Percentiles rank a stretch among this genome's conserved stretches.
These are phyloP conservation scores for Chelonus insularis DNA, from an alignment of 1,140 invertebrate species.

Conservation along the genomic window DNA sequence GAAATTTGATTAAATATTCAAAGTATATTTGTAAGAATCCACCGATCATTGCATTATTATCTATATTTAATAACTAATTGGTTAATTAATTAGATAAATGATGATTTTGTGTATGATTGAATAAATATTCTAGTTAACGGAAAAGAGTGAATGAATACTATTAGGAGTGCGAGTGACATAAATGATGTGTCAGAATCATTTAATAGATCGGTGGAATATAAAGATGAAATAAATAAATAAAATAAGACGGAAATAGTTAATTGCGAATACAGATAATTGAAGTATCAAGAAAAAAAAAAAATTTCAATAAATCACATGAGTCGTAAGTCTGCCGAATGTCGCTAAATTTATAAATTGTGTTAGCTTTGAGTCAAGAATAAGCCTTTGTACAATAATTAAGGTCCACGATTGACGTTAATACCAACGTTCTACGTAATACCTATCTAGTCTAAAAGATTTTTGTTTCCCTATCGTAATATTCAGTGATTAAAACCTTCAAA, in stretches of 20 bases:
- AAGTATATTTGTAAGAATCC: slow-evolving; percentile 40
- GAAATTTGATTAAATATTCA: slow-evolving; percentile 11
- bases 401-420: not conserved
- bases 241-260: too few relatives aligned
- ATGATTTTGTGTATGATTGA: slow-evolving; percentile 36
- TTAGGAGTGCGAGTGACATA: not conserved
- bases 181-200: slow-evolving; percentile 1
- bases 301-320: not conserved
- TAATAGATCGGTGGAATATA: not conserved
- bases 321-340: slow-evolving; percentile 15
- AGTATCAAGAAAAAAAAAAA: not conserved
- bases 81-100: slow-evolving; percentile 25
- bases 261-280: too few relatives aligned
- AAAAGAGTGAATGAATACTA: slow-evolving; percentile 24
- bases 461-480: too few relatives aligned
- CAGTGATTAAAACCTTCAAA: too few relatives aligned
- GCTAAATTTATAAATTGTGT: not conserved
- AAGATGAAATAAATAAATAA: too few relatives aligned
- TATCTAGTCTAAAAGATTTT: slow-evolving; percentile 30
- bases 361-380: not conserved
- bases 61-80: slow-evolving; percentile 38
- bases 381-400: not conserved
- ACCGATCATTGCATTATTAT: slow-evolving; percentile 39
- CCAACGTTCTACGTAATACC: slow-evolving; percentile 25
- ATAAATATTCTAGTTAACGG: slow-evolving; percentile 18